Evolutionary conservation across 1,140 invertebrate species (phyloP), one percentile per base, ranked within the genome.

Genomic region (Musca domestica): DNA sequence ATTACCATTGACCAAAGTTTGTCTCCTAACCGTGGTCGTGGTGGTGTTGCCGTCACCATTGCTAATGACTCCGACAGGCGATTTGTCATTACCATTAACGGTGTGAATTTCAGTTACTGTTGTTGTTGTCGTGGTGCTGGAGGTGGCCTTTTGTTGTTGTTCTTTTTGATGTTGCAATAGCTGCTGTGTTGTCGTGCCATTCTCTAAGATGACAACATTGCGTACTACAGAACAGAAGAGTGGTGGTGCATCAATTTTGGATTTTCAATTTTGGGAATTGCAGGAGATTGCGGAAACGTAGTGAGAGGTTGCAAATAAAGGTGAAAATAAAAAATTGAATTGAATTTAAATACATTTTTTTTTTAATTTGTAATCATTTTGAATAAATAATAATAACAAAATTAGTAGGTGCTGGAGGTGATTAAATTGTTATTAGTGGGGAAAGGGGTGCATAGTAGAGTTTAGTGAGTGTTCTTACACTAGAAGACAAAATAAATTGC

Each of bases 31-130:
- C 1, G 27, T 49, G 49, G 49, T 64, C 17, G 17, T 68, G 14
- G 65, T 71, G 49, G 66, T 66, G 27, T 64, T 67, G 9, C 61
- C 27, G 19, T 41, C 22, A 69, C 47, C 9, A n/a, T 47, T 34
- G 14, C 19, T 64, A 25, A 30, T 30, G 12, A 41, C 66, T 3
- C 30, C 66, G 12, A 41, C 63, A 64, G 58, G 20, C 51, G 30
- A 64, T 41, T 4, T 48, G 63, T 49, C 51, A 41, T 56, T 48
- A 47, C 67, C 73, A 68, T 78, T 73, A 17, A 72, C 52, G 5
- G 51, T 51, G 20, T 48, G 63, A 20, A 54, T 48, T 49, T 74
- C 72, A 5, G 72, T 74, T 10, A 69, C 49, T 0, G 72, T 74
- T 14, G 67, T 51, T 30, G 63, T 69, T 23, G 70, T 69, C 25